Evolutionary conservation across 1,140 invertebrate genomes (phyloP), one percentile per base, ranked within the genome.

Genomic region (Plectus sambesii): DNA sequence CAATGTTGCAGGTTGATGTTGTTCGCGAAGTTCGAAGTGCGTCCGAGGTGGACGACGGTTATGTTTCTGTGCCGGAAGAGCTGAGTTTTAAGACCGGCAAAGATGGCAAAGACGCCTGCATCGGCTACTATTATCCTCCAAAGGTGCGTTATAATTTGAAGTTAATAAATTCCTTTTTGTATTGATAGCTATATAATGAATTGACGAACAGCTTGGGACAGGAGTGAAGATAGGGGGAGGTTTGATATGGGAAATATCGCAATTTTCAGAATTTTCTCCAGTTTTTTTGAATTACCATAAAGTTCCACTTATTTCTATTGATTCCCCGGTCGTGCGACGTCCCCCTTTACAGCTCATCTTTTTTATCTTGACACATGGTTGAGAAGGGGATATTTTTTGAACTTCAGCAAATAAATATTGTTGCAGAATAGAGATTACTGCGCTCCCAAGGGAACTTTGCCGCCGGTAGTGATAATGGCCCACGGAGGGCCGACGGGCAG

Each of bases 401-500:
- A n/a, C n/a, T n/a, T n/a, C n/a, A n/a, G 30, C 30, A n/a, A 40
- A 33, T n/a, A n/a, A n/a, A n/a, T n/a, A n/a, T n/a, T n/a, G n/a
- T 39, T 51, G 49, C 38, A 53, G 37, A 73, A 72, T 51, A 64
- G 63, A 42, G 64, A 71, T 35, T 72, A 50, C 45, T 19, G 42
- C 8, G 71, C 58, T 8, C 63, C 61, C 29, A 15, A 49, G 27
- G 60, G 60, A 24, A 61, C 61, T n/a, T 55, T 45, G 9, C 72
- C 72, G 15, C 72, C 72, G 5, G 43, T 73, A 17, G 47, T 73
- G 27, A 64, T 73, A 9, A 58, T 62, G 15, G 68, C 62, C 27
- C 72, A 73, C 60, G 70, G 72, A 35, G 72, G 72, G 5, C 72
- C 72, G 2, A 73, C 72, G 9, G 17, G 55, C 9, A 47, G 58